Evolutionary conservation across 2,888 invertebrate species (phyloP), one percentile per base, ranked within the genome.

Genomic region (Zaprionus lineosus): DNA sequence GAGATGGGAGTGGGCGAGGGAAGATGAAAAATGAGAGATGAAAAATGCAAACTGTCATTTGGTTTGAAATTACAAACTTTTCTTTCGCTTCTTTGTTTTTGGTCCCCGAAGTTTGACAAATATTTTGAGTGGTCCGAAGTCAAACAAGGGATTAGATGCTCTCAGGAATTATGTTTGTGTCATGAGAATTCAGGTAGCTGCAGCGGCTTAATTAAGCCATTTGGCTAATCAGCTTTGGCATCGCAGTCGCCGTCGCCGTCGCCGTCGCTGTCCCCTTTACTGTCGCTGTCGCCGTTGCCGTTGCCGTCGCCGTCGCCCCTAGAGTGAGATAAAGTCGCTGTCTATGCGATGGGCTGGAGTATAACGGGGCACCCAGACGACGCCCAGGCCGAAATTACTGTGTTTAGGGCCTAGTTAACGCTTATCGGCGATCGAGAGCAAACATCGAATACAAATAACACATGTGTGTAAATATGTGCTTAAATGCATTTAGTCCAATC

Each of bases 51-150:
- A 81, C 82, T 84, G 84, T 74, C 84, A 77, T 56, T 60, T 61
- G 61, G 84, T 64, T 81, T 78, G 60, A 71, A 84, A 84, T 78
- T 84, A 84, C 77, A 78, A 77, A 84, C 74, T 61, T 55, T 51
- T 33, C 31, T 11, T 36, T n/a, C 9, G 5, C 7, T n/a, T n/a
- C n/a, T n/a, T n/a, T n/a, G n/a, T n/a, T n/a, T n/a, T n/a, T n/a
- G n/a, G n/a, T n/a, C n/a, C n/a, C 16, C 14, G 14, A n/a, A 44
- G 15, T 37, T 52, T 18, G 6, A 58, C 52, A 58, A 58, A 58
- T 58, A 52, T 58, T 58, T 44, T 52, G 52, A 24, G 24, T 44
- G 9, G 18, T 9, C 34, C 16, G 15, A 50, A 62, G 62, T 62
- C 51, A 44, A 66, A 18, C 21, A 21, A 41, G 46, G 50, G 62